Evolutionary conservation across 2,888 invertebrate species (phyloP), one percentile per base, ranked within the genome.

Genomic region (Cosmopolites sordidus): DNA sequence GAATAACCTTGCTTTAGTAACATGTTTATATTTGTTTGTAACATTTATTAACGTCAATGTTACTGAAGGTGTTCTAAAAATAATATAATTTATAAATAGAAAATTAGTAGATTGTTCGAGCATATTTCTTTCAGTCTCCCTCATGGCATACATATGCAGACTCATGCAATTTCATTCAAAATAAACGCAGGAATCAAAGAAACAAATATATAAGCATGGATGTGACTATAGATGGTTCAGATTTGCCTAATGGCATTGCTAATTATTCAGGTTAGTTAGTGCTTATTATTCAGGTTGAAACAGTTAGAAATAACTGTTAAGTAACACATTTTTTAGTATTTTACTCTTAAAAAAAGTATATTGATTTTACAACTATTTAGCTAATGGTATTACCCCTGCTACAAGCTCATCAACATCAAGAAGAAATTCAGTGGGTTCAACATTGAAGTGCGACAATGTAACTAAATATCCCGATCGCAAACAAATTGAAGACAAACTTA

Each of bases 401-500:
- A 65, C 67, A 49, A 70, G 70, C 58, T 68, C 68, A 16, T 67
- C 72, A 44, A 67, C 64, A 42, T 71, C 73, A 9, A 66, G 73
- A 61, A 65, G 73, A 51, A 70, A 72, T 60, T 72, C 73, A 14
- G 62, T 66, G 11, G 66, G 69, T 29, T 69, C 71, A 4, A 65
- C 69, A 18, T 67, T 71, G 14, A 73, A 73, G 62, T 73, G 73
- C 64, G 74, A 75, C 58, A 75, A 75, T 63, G 66, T 73, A 37
- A 66, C 69, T 18, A 75, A 74, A 64, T 81, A 80, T 73, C 84
- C 84, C 4, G 83, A 86, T 61, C 80, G 83, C 45, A 80, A 79
- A 16, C 82, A 85, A 47, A 84, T 87, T 37, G 84, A 86, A 65
- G 80, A 81, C 27, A 79, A 85, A 43, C 75, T 87, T 14, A 81